Base-by-base conservation (phyloP, 1,140 invertebrate species). In the Aporrectodea caliginosa region DNA sequence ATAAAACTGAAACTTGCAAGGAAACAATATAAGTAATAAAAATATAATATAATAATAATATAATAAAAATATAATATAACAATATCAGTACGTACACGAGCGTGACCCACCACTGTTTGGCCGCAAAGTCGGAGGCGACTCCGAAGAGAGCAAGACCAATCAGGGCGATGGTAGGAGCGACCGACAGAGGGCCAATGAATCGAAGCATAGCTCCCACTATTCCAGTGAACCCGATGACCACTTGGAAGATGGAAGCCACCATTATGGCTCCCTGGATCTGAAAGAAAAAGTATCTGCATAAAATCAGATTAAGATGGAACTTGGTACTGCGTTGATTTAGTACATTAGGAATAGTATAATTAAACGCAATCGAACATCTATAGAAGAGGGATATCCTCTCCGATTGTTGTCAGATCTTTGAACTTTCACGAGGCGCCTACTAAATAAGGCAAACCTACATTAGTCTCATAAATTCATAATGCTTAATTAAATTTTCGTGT, bases 101-200 rank as follows among this genome's bases (percentile, higher is more conserved):
- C 0, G 93, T 91, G 78, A 94, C 93, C 0, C 92, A 92, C 93
- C 93, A 94, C 81, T 94, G 92, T 83, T 92, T 90, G 1, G 93
- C 91, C 0, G 93, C 93, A 1, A 92, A 92, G 1, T 90, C 89
- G 0, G 92, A 92, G 1, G 93, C 93, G 85, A 93, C 92, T 6
- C 12, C 14, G 70, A 72, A 72, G 2, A 72, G 27, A 27, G 70
- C 2, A 27, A 72, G 31, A 27, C 70, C 70, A 12, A 27, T 14
- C 31, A 72, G 27, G 12, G 70, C 2, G 31, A 72, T 72, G 2
- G 70, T 72, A 6, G 70, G 70, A 72, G n/a, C 70, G 27, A 72
- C 27, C 31, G 70, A 2, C 31, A 72, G 31, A 27, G 70, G 70
- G n/a, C 70, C 70, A 58, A 58, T 58, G 43, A 58, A 58, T 22